Base-by-base conservation (phyloP, 2,888 invertebrate species). In the Phasia obesa region DNA sequence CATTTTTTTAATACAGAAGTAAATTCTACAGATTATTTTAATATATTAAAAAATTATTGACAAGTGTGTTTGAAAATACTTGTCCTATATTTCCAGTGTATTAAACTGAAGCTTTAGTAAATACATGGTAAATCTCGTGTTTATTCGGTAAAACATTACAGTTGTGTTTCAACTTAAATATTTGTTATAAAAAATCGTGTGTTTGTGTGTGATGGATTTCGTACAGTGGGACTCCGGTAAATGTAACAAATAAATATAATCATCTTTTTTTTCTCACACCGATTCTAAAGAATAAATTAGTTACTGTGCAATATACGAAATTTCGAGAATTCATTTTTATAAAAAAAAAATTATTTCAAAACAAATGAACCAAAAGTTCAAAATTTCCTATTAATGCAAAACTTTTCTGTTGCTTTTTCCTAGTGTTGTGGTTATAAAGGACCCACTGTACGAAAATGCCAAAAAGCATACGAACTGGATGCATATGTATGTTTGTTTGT, bases 101-200 rank as follows among this genome's bases (percentile, higher is more conserved):
- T 49, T 42, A 51, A 67, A 59, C 55, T 77, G n/a, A n/a, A n/a
- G n/a, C n/a, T n/a, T n/a, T 76, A 42, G 19, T 4, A 77, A 62
- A 70, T 77, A 31, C 62, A 21, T 35, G 62, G 11, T 49, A 74
- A 83, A 79, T 83, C 75, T 71, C 47, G n/a, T 71, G 53, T 65
- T 70, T 74, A 75, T 74, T 53, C 27, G 11, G 25, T 42, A 65
- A 70, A 82, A 67, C 31, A 55, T 70, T 70, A 60, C 64, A 53
- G 42, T 60, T 35, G 17, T 73, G 7, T 49, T 42, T 31, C 4
- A 19, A 15, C 15, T 59, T 11, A 62, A 53, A 67, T 47, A 35
- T 55, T 57, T 47, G 15, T 42, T 21, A 13, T 23, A 49, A 31
- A 31, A 47, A 21, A 3, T 4, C 27, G 25, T 35, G 9, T 31